Percentiles rank a stretch among this genome's conserved stretches.
Conservation (phyloP, 1,140 invertebrate genomes). For the Hyposmocoma kahamanoa region DNA sequence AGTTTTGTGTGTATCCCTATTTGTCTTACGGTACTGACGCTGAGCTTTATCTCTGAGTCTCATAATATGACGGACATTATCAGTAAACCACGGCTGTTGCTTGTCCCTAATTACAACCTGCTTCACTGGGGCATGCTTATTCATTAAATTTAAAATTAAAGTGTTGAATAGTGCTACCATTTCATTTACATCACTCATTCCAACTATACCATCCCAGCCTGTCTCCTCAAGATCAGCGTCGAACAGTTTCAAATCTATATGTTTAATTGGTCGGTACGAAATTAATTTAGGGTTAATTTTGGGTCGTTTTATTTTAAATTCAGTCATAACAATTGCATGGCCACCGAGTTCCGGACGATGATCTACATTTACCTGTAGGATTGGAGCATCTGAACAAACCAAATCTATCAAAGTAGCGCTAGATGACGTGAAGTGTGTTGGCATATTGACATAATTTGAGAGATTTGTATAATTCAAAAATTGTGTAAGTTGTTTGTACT, state of each 20-base stretch:
- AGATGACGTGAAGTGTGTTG: conserved; percentile 6
- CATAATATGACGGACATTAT: conserved; percentile 22
- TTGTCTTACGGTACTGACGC: not conserved
- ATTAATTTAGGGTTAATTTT: conserved; percentile 1
- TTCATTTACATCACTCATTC: not conserved
- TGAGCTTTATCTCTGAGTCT: conserved; percentile 17
- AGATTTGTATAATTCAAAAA: not conserved
- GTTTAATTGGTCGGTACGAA: conserved; percentile 10
- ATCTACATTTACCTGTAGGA: not conserved
- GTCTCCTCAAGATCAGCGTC: not conserved
- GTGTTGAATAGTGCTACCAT: not conserved
- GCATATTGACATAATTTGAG: not conserved
- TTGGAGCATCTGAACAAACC: conserved; percentile 1
- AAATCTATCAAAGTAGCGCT: conserved; percentile 3
- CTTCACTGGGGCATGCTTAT: conserved; percentile 1
- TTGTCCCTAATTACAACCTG: not conserved
- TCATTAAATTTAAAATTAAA: not conserved
- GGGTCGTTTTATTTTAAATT: conserved; percentile 10
- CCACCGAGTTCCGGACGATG: not conserved
- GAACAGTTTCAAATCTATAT: conserved; percentile 9
- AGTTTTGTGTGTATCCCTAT: conserved; percentile 7
- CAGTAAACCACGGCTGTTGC: conserved; percentile 11
- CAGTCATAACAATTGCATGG: conserved; percentile 9
- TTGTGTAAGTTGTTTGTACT: not conserved
- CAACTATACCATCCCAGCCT: not conserved